Evolutionary conservation across 2,888 invertebrate species (phyloP), one percentile per base, ranked within the genome.

Genomic region (Acleris cristana): DNA sequence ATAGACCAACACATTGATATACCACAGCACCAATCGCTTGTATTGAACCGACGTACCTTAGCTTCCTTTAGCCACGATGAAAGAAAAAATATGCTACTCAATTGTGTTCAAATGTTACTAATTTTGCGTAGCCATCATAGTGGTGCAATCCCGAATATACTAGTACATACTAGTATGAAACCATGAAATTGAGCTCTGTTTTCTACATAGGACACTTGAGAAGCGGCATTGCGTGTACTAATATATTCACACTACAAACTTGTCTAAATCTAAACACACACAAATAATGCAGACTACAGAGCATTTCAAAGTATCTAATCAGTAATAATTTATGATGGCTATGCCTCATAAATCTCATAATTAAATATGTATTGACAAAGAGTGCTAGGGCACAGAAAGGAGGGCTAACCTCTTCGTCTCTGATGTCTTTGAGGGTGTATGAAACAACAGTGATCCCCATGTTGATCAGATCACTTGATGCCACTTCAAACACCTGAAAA

Each of bases 381-480:
- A n/a, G 26, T 26, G 26, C 23, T n/a, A 26, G 3, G 2, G 12
- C 16, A 53, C 26, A 40, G 40, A 14, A 12, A 40, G 14, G 14
- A 40, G 19, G 44, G 74, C 90, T 89, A 93, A 98, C 98, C 96
- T 98, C 98, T 89, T 98, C 98, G 83, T 98, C 98, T 71, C 98
- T 94, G 72, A 98, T 97, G 87, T 98, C 98, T 88, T 98, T 98
- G 34, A 98, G 92, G 0, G 98, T 98, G 85, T 98, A 98, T 0
- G 98, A 98, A 16, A 98, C 98, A 0, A 98, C 98, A 10, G 98
- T 98, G 77, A 98, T 98, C 54, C 98, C 98, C 98, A 98, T 98
- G 82, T 98, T 98, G 75, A 98, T 98, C 71, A 98, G 94, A 93
- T 98, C 98, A 60, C 98, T 98, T 23, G 98, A 98, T 3, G 98